Evolutionary conservation across 1,140 invertebrate species (phyloP).

Genomic region (Pomacea maculata): DNA sequence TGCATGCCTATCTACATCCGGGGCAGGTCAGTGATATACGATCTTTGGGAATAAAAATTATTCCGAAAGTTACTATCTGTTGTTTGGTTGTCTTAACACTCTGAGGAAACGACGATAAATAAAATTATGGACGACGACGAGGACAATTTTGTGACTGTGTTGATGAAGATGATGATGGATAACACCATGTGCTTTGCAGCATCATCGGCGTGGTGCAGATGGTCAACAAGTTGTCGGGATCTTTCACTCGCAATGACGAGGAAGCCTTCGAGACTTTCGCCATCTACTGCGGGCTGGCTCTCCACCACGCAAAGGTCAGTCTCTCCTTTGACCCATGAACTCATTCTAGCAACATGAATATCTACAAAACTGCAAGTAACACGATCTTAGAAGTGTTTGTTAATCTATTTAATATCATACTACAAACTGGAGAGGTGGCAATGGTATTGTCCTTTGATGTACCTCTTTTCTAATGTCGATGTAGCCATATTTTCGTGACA

Average conservation of each 20-base stretch:
- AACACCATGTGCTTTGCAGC: slow-evolving; percentile 52
- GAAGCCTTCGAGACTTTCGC: slow-evolving; percentile 85
- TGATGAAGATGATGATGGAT: too few relatives aligned
- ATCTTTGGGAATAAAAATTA: neutral
- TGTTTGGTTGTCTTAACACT: too few relatives aligned
- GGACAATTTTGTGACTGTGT: too few relatives aligned
- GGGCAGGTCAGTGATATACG: slow-evolving; percentile 65
- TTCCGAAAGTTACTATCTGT: too few relatives aligned
- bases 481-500: too few relatives aligned
- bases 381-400: too few relatives aligned
- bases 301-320: slow-evolving; percentile 79
- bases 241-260: slow-evolving; percentile 81
- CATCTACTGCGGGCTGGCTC: slow-evolving; percentile 83
- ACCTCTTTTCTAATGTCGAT: too few relatives aligned
- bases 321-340: neutral
- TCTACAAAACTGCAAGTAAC: neutral
- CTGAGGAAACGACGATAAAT: too few relatives aligned
- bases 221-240: slow-evolving; percentile 80
- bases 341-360: neutral
- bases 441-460: too few relatives aligned
- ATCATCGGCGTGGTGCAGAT: slow-evolving; percentile 88
- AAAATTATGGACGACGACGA: too few relatives aligned
- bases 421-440: too few relatives aligned
- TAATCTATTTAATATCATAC: too few relatives aligned
- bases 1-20: slow-evolving; percentile 87